Percentiles rank a stretch among this genome's conserved stretches.
Evolutionary conservation across 2,797 vertebrate genomes (phyloP).

Genomic region (Meriones psammophilus): DNA sequence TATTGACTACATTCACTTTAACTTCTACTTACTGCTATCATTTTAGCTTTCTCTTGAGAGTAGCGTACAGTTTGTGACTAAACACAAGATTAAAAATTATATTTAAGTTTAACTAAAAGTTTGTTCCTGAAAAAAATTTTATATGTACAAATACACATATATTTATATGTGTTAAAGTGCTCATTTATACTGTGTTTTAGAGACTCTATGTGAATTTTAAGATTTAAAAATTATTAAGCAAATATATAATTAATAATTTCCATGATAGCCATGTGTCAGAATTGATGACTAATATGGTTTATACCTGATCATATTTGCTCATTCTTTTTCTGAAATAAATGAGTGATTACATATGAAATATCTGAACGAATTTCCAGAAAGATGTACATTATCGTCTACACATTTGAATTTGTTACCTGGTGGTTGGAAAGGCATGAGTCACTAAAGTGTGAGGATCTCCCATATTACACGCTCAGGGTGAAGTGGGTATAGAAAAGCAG

Average conservation of each 20-base stretch:
- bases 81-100: background rate
- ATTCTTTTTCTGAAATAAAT: slow-evolving; percentile 7
- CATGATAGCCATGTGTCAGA: background rate
- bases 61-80: background rate
- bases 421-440: background rate
- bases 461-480: background rate
- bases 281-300: background rate
- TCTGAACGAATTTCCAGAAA: background rate
- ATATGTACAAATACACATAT: background rate
- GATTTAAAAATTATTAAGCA: slow-evolving; percentile 10
- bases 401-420: background rate
- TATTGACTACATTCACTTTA: background rate
- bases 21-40: background rate
- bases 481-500: background rate
- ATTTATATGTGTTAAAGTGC: background rate
- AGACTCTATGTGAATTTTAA: background rate
- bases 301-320: background rate
- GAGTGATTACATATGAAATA: background rate
- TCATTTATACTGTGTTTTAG: background rate
- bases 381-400: background rate
- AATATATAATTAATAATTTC: background rate
- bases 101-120: slow-evolving; percentile 17
- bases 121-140: slow-evolving; percentile 10
- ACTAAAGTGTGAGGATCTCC: background rate
- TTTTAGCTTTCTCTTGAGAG: background rate